Conservation (phyloP, 2,888 invertebrate species). For the Fabriciana adippe region DNA sequence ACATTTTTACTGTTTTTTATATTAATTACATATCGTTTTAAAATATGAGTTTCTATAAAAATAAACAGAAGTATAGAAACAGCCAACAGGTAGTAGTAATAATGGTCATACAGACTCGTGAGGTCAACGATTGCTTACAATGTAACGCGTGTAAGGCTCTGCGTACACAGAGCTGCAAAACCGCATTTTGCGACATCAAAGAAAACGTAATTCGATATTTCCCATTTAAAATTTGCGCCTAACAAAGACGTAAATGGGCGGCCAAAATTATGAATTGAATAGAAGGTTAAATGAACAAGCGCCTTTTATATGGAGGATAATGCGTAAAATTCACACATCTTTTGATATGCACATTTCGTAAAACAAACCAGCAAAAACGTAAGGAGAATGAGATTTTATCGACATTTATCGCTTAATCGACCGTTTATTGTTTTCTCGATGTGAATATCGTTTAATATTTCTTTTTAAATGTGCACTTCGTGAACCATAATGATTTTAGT, state of each 20-base stretch:
- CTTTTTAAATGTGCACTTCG: neutral
- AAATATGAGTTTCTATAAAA: slow-evolving; percentile 5
- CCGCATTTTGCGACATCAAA: slow-evolving; percentile 27
- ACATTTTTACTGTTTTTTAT: too few species aligned
- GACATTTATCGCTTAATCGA: slow-evolving; percentile 10
- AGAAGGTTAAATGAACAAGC: slow-evolving; percentile 18
- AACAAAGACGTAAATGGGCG: slow-evolving; percentile 20
- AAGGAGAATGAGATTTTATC: slow-evolving; percentile 15
- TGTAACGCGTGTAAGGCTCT: slow-evolving; percentile 42
- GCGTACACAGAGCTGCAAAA: slow-evolving; percentile 30
- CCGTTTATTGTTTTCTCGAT: neutral
- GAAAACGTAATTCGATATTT: slow-evolving; percentile 38
- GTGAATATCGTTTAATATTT: slow-evolving; percentile 2
- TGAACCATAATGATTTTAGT: neutral
- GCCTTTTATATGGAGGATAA: slow-evolving; percentile 22
- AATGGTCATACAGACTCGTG: slow-evolving; percentile 35
- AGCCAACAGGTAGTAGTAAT: slow-evolving; percentile 29
- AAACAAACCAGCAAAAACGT: slow-evolving; percentile 8
- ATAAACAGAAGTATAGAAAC: slow-evolving; percentile 20
- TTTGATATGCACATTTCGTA: slow-evolving; percentile 9
- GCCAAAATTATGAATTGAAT: slow-evolving; percentile 15
- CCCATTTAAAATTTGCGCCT: slow-evolving; percentile 4
- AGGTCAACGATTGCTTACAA: slow-evolving; percentile 46
- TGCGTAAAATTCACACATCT: slow-evolving; percentile 27
- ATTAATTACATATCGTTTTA: neutral